These are phyloP conservation scores for Sprattus sprattus DNA, from an alignment of 2,113 vertebrate species.

Conservation along the genomic window DNA sequence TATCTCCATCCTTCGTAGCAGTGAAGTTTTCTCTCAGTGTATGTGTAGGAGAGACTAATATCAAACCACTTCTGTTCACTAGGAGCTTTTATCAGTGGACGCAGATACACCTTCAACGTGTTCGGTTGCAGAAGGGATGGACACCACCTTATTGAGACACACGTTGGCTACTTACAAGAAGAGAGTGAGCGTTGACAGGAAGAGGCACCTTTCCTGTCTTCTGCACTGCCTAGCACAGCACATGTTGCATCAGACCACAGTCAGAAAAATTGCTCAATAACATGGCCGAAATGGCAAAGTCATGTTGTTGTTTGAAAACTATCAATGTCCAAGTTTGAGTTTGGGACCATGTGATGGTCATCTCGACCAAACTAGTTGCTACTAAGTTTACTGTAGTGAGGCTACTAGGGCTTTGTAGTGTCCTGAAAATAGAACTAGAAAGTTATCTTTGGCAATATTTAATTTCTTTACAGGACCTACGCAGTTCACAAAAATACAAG, in stretches of 20 bases:
- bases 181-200: conserved; percentile 49
- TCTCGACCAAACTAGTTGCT: too few relatives aligned
- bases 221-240: not conserved
- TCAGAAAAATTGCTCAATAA: not conserved
- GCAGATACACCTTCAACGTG: conserved; percentile 61
- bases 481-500: conserved; percentile 27
- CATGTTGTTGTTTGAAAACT: not conserved
- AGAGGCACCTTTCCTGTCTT: not conserved
- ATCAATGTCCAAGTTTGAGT: too few relatives aligned
- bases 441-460: not conserved
- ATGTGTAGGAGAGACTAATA: not conserved
- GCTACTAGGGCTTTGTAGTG: too few relatives aligned
- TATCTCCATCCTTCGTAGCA: not conserved
- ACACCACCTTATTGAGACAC: conserved; percentile 53
- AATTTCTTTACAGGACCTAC: conserved; percentile 44
- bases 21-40: not conserved
- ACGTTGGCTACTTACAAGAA: conserved; percentile 61
- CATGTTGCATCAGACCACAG: not conserved
- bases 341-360: too few relatives aligned
- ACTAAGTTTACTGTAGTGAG: too few relatives aligned
- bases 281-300: not conserved
- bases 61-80: conserved; percentile 1
- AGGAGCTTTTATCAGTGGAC: conserved; percentile 52
- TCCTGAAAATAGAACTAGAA: too few relatives aligned
- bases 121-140: conserved; percentile 55